A percentile compares a stretch with the other conserved stretches of the same genome.
Evolutionary conservation across 2,888 invertebrate species (phyloP).

Genomic region (Parthenolecanium corni): DNA sequence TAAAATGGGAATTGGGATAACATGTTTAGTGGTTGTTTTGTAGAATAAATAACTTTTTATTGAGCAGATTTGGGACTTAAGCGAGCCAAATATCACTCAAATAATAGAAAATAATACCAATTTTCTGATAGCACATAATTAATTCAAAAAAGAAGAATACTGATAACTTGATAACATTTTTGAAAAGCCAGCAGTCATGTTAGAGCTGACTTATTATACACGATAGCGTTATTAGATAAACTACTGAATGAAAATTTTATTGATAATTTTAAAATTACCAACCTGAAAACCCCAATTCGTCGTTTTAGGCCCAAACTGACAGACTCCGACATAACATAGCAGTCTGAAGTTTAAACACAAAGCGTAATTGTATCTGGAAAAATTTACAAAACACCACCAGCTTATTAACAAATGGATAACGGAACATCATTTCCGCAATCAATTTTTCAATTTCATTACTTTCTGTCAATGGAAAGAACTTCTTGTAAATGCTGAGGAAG

Average conservation of each 20-base stretch:
- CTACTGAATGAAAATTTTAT: no score
- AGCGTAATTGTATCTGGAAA: background rate
- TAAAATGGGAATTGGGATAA: no score
- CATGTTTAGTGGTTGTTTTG: no score
- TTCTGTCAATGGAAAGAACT: conserved; percentile 28
- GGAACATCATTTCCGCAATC: background rate
- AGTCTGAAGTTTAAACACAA: conserved; percentile 9
- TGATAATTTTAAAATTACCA: no score
- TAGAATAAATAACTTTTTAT: no score
- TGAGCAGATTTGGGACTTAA: no score
- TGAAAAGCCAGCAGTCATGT: background rate
- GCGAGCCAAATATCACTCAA: no score
- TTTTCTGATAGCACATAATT: no score
- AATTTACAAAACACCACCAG: background rate
- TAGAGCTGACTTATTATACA: background rate
- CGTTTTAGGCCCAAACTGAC: conserved; percentile 24
- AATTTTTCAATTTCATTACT: conserved; percentile 5
- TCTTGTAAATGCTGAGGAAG: conserved; percentile 29
- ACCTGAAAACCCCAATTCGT: conserved; percentile 5
- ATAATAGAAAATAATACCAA: no score
- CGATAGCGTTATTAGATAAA: no score
- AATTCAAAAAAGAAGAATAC: background rate
- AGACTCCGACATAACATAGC: conserved; percentile 26
- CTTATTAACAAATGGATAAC: background rate
- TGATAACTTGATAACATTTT: background rate